These are phyloP conservation scores for Cyrtonyx montezumae DNA, from an alignment of 2,113 vertebrate genomes.

Conservation along the genomic window DNA sequence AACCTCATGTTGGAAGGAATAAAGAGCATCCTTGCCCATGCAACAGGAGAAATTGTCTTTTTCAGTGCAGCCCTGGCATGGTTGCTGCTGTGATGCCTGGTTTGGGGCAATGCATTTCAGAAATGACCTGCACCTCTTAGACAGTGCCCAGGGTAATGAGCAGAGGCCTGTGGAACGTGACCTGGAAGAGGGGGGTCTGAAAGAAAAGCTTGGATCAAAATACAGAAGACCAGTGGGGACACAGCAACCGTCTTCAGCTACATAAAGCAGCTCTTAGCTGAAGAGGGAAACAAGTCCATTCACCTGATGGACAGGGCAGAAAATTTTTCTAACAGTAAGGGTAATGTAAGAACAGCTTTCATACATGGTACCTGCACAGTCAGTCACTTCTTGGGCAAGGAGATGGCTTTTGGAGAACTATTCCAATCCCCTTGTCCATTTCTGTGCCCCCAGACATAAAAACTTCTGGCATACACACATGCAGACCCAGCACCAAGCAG, in stretches of 20 bases:
- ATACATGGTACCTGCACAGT: accelerated
- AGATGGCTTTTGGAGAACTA: background rate
- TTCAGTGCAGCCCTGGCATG: background rate
- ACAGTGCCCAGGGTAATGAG: background rate
- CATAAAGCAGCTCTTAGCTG: background rate
- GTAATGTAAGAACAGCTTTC: background rate
- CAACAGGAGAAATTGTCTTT: background rate
- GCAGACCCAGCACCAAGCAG: background rate
- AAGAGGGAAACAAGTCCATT: background rate
- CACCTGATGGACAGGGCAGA: background rate
- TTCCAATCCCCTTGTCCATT: background rate
- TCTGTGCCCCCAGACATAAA: background rate
- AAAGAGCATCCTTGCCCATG: background rate
- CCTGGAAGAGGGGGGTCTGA: background rate
- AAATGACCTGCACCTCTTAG: background rate
- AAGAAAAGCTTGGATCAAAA: background rate
- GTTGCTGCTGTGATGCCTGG: background rate
- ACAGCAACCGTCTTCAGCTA: background rate
- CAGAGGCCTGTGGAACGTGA: background rate
- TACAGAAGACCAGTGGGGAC: background rate
- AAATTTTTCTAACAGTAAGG: background rate
- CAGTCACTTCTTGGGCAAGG: background rate
- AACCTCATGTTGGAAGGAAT: background rate
- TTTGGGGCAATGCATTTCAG: background rate
- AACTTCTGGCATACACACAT: accelerated